phyloP scores from a whole-genome alignment of 35 echinoderm and acorn worm genomes.

The Strongylocentrotus purpuratus region DNA sequence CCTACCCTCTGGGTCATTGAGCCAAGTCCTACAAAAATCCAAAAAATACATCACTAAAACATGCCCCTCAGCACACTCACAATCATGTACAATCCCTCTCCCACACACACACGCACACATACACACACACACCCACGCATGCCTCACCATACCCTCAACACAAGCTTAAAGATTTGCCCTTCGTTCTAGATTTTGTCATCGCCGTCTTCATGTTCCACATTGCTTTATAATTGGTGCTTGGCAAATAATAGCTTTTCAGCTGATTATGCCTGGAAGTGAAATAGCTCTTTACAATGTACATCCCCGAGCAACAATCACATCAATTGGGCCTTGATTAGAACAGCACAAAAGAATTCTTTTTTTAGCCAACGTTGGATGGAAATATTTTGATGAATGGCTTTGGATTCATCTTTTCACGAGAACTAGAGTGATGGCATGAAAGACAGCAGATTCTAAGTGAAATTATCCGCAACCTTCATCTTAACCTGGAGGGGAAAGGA shows the following conservation, averaged over 20 bases:
- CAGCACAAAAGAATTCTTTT: background rate
- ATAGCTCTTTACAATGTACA: background rate
- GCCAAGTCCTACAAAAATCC: background rate
- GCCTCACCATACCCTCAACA: background rate
- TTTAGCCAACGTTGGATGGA: background rate
- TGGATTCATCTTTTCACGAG: background rate
- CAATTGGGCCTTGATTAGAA: background rate
- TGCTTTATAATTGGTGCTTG: slow-evolving; percentile 12
- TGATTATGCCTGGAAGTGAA: background rate
- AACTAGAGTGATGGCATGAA: background rate
- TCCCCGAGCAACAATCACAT: background rate
- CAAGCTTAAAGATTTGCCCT: background rate
- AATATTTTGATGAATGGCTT: background rate
- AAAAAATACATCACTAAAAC: slow-evolving; percentile 34
- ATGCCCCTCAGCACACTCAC: slow-evolving; percentile 31
- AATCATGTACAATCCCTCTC: background rate
- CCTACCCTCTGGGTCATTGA: background rate
- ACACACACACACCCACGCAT: background rate
- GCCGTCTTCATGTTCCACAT: background rate
- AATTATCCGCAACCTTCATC: background rate
- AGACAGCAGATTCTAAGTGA: background rate
- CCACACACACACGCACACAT: background rate
- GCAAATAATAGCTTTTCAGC: background rate
- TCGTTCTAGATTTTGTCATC: background rate
- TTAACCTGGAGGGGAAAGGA: background rate